These are phyloP conservation scores for Hoplostethus atlanticus DNA, from an alignment of 2,797 vertebrate species.

Conservation along the genomic window DNA sequence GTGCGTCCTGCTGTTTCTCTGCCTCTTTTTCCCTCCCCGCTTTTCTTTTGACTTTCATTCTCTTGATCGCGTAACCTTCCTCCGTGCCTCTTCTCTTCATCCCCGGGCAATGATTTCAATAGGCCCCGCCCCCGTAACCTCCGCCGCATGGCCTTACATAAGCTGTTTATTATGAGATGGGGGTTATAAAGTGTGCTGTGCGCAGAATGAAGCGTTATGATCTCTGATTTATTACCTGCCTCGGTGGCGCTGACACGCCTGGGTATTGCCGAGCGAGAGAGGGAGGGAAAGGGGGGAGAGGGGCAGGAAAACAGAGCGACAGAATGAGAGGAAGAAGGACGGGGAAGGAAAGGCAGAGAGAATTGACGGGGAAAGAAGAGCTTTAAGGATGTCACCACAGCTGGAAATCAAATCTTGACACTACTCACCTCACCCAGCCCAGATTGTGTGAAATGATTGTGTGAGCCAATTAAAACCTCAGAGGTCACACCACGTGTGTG, in stretches of 20 bases:
- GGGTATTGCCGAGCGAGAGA: conserved; percentile 55
- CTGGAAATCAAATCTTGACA: conserved; percentile 56
- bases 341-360: conserved; percentile 3
- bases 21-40: background rate
- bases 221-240: conserved; percentile 71
- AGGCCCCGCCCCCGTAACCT: conserved; percentile 4
- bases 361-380: conserved; percentile 38
- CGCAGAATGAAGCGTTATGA: conserved; percentile 62
- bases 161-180: conserved; percentile 42
- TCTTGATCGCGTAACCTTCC: background rate
- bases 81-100: background rate
- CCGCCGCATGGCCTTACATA: conserved; percentile 25
- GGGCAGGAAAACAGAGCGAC: background rate
- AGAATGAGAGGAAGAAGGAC: conserved; percentile 16
- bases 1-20: background rate
- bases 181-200: conserved; percentile 31
- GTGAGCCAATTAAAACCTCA: conserved; percentile 38
- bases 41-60: no score
- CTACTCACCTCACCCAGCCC: conserved; percentile 2
- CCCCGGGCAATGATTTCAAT: conserved; percentile 1
- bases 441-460: conserved; percentile 14
- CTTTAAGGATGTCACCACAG: conserved; percentile 53
- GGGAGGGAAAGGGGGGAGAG: conserved; percentile 11
- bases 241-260: conserved; percentile 59
- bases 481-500: conserved; percentile 18